phyloP scores from a whole-genome alignment of 2,797 vertebrate genomes.

The Crax fasciolata region DNA sequence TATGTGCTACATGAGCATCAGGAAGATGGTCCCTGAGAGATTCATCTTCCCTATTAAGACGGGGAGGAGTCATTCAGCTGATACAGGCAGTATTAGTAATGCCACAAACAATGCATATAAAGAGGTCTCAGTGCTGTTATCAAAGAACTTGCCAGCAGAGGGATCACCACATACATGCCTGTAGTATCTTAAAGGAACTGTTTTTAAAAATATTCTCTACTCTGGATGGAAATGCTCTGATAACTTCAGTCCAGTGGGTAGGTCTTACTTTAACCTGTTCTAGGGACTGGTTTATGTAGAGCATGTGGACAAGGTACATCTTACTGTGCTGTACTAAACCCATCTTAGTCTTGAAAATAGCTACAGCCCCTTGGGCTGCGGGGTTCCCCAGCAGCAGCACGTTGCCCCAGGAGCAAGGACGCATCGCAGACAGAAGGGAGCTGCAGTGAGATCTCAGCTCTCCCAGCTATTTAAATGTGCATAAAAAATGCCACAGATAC shows the following conservation, averaged over 20 bases:
- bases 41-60: background rate
- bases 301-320: background rate
- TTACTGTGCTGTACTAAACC: background rate
- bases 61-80: background rate
- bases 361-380: rapidly evolving
- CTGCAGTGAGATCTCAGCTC: background rate
- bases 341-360: rapidly evolving
- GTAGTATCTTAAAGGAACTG: background rate
- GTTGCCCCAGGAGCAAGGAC: background rate
- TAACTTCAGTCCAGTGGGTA: background rate
- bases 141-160: background rate
- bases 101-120: rapidly evolving
- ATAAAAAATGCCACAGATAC: background rate
- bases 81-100: background rate
- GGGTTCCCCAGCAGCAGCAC: rapidly evolving
- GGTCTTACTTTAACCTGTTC: background rate
- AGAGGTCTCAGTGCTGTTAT: background rate
- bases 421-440: no score
- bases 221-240: background rate
- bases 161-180: background rate
- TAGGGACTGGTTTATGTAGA: background rate
- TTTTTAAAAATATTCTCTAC: background rate
- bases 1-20: background rate
- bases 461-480: rapidly evolving
- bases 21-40: no score